Evolutionary conservation across 2,888 invertebrate genomes (phyloP).

Genomic region (Mimas tiliae): DNA sequence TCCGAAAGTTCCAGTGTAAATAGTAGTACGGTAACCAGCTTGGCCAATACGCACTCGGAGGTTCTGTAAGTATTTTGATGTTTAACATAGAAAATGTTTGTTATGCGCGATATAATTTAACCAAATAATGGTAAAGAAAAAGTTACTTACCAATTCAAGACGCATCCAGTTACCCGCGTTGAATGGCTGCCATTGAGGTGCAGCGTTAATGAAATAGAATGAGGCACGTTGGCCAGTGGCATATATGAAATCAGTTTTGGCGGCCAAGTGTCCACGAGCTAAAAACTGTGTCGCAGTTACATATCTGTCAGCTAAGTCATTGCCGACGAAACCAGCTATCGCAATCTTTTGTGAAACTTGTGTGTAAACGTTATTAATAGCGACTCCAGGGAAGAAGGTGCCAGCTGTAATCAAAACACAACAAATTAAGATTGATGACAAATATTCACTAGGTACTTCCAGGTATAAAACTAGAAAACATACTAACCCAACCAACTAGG

Average conservation of each 20-base stretch:
- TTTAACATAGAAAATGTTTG: background rate
- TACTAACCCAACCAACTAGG: slow-evolving; percentile 73
- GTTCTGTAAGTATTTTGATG: slow-evolving; percentile 49
- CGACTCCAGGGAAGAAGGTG: slow-evolving; percentile 75
- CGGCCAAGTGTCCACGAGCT: slow-evolving; percentile 86
- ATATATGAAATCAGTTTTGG: slow-evolving; percentile 86
- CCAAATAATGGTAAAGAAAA: background rate
- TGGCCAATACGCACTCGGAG: slow-evolving; percentile 66
- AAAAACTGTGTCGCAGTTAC: slow-evolving; percentile 74
- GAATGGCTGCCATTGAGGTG: slow-evolving; percentile 88
- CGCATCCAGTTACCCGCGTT: slow-evolving; percentile 80
- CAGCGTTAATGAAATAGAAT: slow-evolving; percentile 87
- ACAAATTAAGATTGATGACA: background rate
- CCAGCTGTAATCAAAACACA: slow-evolving; percentile 59
- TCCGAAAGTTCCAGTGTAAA: slow-evolving; percentile 86
- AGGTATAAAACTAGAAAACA: background rate
- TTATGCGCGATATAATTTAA: background rate
- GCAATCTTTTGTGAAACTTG: slow-evolving; percentile 63
- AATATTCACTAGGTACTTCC: background rate
- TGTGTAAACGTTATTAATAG: slow-evolving; percentile 67
- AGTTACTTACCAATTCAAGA: no score
- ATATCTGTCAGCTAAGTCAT: slow-evolving; percentile 69
- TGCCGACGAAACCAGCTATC: slow-evolving; percentile 62
- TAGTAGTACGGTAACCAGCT: slow-evolving; percentile 64
- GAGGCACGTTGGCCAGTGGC: slow-evolving; percentile 84